Evolutionary conservation across 2,113 vertebrate species (phyloP), one percentile per base, ranked within the genome.

Genomic region (Dascyllus trimaculatus): DNA sequence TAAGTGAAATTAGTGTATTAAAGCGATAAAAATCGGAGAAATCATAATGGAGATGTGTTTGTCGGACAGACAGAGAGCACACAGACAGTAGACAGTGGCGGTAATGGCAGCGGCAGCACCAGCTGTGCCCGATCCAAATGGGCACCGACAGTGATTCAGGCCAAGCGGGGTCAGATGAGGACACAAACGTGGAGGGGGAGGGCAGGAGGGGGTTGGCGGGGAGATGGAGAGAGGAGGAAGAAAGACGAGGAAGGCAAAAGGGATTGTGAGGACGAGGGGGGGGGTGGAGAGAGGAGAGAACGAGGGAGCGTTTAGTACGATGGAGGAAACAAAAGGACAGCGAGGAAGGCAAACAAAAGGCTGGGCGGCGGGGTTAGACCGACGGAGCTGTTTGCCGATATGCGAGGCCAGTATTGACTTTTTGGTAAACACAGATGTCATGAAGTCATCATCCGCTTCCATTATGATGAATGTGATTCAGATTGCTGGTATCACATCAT

Each of bases 81-180:
- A 43, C 75, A 68, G 71, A 45, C 77, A 61, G 73, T 21, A 68
- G 71, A 45, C 77, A 61, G 73, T 21, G n/a, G 73, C 29, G 15
- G 71, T 84, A 86, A 81, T 76, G 67, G 81, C 80, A 77, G 64
- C 65, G 13, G 76, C 82, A 67, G 75, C 86, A 81, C 88, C 86
- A 90, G 89, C 90, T 90, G 90, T 89, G 84, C 82, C 84, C 46
- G 49, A 81, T 82, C 84, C 76, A 76, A 81, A 82, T 51, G 78
- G 83, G 87, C 85, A 89, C 74, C 45, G 75, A 71, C 64, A 72
- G 78, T 52, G 45, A 81, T 78, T 84, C 80, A 86, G 83, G 65
- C 82, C 78, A n/a, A 65, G 82, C 74, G 52, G 84, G 91, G 91
- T 92, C 91, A 90, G 64, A 72, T 48, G 91, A 91, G 92, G 92